These are phyloP conservation scores for Chromoteleia sp. DNA, from an alignment of 2,888 invertebrate genomes.

Conservation along the genomic window DNA sequence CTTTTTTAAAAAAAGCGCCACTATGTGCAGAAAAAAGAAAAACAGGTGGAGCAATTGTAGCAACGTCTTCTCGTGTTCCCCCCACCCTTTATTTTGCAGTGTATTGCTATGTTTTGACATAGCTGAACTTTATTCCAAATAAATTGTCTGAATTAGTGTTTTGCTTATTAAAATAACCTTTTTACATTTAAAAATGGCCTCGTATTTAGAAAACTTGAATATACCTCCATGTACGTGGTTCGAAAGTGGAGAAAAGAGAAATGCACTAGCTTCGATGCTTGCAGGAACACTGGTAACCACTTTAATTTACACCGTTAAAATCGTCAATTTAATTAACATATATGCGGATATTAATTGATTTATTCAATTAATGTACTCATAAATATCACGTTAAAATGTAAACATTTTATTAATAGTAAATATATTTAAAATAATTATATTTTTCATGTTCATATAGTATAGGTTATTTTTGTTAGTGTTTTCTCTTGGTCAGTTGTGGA, in stretches of 20 bases:
- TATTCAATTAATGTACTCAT: neutral
- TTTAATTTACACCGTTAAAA: neutral
- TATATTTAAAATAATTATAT: too few species aligned
- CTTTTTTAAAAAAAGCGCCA: too few species aligned
- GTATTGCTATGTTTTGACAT: neutral
- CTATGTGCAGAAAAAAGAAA: too few species aligned
- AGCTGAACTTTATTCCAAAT: neutral
- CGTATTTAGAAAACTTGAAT: slow-evolving; percentile 91
- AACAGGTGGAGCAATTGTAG: too few species aligned
- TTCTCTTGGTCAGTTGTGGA: too few species aligned
- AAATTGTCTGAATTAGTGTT: too few species aligned
- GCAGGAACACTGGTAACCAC: slow-evolving; percentile 93
- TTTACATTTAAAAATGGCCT: slow-evolving; percentile 83
- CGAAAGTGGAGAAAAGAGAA: slow-evolving; percentile 93
- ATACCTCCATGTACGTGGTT: slow-evolving; percentile 93
- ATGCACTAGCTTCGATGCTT: slow-evolving; percentile 93
- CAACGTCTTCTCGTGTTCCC: too few species aligned
- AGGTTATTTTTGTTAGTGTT: too few species aligned
- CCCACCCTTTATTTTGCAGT: too few species aligned
- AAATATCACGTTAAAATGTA: too few species aligned
- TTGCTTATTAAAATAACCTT: neutral
- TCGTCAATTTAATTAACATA: neutral
- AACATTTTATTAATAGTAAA: too few species aligned
- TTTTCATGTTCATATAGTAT: too few species aligned
- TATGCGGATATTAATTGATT: neutral